Evolutionary conservation across 2,888 invertebrate genomes (phyloP), one percentile per base, ranked within the genome.

Genomic region (Nipponacmea schrenckii): DNA sequence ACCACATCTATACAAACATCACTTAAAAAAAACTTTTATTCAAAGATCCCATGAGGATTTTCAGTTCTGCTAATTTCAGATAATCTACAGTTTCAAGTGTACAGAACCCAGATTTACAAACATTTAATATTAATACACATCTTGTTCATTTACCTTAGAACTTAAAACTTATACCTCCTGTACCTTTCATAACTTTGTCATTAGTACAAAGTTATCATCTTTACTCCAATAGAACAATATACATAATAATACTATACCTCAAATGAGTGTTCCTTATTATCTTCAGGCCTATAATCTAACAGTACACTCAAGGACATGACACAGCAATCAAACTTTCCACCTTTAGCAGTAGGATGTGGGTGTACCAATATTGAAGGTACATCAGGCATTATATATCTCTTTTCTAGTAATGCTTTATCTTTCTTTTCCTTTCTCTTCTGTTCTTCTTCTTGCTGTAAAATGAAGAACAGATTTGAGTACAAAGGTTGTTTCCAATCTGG

Each of bases 311-410:
- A 91, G 0, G 96, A 95, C 91, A 96, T 95, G 0, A 95, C 92
- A 46, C 93, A 94, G 87, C 97, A 96, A 87, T 95, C 95, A 89
- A 98, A 98, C 90, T 96, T 96, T 68, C 97, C 97, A 56, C 93
- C 93, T 89, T 97, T 97, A 14, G 96, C 96, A 0, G 92, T 91
- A 72, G 85, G 62, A 12, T 94, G 94, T 0, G 97, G 96, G 89
- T 96, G 95, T 0, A 96, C 95, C 20, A 97, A 89, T 70, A 97
- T 93, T 78, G 95, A 93, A 0, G 95, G 94, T 31, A 91, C 91
- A 48, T 92, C 87, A 3, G 89, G 89, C 69, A 89, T 74, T 56
- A 92, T 92, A 85, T 95, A 95, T 0, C 93, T 92, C 77, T 93
- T 91, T 87, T 94, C 94, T 17, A 94, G 83, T 39, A 91, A 88